Conservation (phyloP, 2,888 invertebrate genomes). For the Podotricha telesiphe region DNA sequence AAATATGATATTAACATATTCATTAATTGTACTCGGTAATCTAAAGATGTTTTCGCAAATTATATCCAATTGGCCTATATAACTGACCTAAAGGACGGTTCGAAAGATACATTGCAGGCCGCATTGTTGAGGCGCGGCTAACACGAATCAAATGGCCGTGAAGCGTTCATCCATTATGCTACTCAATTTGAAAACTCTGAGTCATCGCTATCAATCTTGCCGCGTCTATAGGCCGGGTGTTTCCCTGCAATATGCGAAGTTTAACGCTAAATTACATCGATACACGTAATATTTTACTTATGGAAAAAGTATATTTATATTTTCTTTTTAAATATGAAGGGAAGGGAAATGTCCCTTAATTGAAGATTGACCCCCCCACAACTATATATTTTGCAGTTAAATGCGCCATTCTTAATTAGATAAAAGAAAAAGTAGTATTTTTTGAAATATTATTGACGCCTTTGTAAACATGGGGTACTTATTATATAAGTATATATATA, state of each 20-base stretch:
- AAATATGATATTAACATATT: not conserved
- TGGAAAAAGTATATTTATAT: not conserved
- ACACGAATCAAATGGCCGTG: slow-evolving; percentile 40
- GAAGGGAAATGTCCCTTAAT: too few relatives aligned
- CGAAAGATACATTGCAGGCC: slow-evolving; percentile 1
- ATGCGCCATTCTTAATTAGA: too few relatives aligned
- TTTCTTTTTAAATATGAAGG: too few relatives aligned
- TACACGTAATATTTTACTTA: not conserved
- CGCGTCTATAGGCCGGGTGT: slow-evolving; percentile 36
- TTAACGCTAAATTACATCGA: not conserved
- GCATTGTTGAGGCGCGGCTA: slow-evolving; percentile 37
- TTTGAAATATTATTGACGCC: too few relatives aligned
- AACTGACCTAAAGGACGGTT: not conserved
- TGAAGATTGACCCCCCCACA: too few relatives aligned
- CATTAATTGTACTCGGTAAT: not conserved
- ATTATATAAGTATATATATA: too few relatives aligned
- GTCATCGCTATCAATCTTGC: slow-evolving; percentile 44
- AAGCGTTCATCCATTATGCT: slow-evolving; percentile 41
- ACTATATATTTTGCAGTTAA: too few relatives aligned
- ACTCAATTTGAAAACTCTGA: slow-evolving; percentile 46
- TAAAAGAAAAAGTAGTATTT: too few relatives aligned
- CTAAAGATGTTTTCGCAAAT: not conserved
- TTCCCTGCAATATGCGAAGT: slow-evolving; percentile 30
- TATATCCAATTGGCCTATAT: slow-evolving; percentile 7
- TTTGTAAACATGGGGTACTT: too few relatives aligned